Conservation (phyloP, 2,113 vertebrate genomes). For the Urocolius indicus region DNA sequence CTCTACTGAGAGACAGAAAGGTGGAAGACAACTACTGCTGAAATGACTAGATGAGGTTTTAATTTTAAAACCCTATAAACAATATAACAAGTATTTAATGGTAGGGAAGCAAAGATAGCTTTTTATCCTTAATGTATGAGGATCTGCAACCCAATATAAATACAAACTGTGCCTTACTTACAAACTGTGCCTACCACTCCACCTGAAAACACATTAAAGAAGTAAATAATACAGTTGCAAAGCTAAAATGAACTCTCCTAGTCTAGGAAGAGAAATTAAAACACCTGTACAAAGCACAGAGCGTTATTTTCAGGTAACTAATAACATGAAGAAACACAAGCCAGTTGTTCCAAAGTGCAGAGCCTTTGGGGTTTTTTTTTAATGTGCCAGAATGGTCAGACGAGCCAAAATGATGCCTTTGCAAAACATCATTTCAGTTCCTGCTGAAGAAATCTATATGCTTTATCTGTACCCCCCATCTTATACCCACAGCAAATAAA, state of each 20-base stretch:
- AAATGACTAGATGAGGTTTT: constrained; percentile 33
- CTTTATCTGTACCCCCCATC: neutral
- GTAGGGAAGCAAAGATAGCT: neutral
- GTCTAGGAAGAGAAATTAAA: neutral
- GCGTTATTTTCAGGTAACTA: constrained; percentile 21
- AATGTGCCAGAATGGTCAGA: neutral
- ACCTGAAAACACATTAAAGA: neutral
- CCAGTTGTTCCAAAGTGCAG: neutral
- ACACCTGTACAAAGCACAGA: neutral
- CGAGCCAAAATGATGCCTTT: neutral
- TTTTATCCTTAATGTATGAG: neutral
- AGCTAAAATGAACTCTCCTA: neutral
- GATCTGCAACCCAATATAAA: neutral
- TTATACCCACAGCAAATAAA: neutral
- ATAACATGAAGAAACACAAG: neutral
- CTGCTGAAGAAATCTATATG: neutral
- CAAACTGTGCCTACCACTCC: neutral
- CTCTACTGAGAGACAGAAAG: neutral
- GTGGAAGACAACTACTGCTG: neutral
- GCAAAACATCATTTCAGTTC: neutral
- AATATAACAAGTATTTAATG: constrained; percentile 11
- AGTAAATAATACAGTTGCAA: neutral
- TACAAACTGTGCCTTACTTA: neutral
- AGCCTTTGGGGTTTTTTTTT: neutral
- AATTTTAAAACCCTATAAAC: constrained; percentile 48